Evolutionary conservation across 1,140 invertebrate genomes (phyloP).

Genomic region (Eueides isabella): DNA sequence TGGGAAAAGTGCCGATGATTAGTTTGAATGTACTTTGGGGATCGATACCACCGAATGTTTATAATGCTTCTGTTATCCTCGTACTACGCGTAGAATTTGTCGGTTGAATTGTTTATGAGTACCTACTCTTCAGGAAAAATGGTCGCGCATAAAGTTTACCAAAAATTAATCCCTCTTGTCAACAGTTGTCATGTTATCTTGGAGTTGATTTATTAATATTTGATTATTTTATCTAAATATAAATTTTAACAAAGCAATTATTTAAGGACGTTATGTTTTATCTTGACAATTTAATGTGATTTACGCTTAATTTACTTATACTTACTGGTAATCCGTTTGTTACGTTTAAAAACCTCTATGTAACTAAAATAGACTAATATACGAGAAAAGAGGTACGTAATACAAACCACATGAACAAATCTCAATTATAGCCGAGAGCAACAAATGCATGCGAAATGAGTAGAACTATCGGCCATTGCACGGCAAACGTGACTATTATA

Average conservation of each 20-base stretch:
- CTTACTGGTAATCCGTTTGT: too few species aligned
- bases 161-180: slow-evolving; percentile 52
- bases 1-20: slow-evolving; percentile 40
- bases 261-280: too few species aligned
- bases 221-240: background rate
- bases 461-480: slow-evolving; percentile 52
- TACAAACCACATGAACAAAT: slow-evolving; percentile 35
- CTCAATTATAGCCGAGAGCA: slow-evolving; percentile 58
- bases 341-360: background rate
- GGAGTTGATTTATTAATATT: background rate
- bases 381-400: background rate
- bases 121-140: slow-evolving; percentile 51
- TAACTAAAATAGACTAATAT: background rate
- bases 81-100: slow-evolving; percentile 48
- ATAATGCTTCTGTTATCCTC: slow-evolving; percentile 50
- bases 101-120: slow-evolving; percentile 68
- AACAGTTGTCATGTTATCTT: slow-evolving; percentile 8
- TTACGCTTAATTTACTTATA: too few species aligned
- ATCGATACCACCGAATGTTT: slow-evolving; percentile 57
- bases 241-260: too few species aligned
- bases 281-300: too few species aligned
- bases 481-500: slow-evolving; percentile 53
- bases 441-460: slow-evolving; percentile 59
- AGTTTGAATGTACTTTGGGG: slow-evolving; percentile 45
- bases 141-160: slow-evolving; percentile 71